phyloP scores from a whole-genome alignment of 2,113 vertebrate species.

The Cyrtonyx montezumae region DNA sequence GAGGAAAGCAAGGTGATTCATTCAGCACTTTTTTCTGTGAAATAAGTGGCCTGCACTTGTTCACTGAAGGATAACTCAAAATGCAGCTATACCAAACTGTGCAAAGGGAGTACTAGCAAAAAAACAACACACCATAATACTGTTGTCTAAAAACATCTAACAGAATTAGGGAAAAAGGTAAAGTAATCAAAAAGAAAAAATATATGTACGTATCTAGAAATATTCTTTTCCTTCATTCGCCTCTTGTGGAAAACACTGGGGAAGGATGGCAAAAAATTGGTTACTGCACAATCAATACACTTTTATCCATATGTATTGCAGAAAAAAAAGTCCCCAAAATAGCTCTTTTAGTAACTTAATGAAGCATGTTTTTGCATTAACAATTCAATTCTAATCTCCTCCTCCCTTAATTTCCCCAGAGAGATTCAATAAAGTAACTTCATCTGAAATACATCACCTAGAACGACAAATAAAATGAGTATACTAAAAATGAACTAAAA shows the following conservation, averaged over 20 bases:
- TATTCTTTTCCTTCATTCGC: neutral
- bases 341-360: neutral
- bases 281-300: neutral
- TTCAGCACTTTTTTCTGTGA: neutral
- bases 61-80: constrained; percentile 11
- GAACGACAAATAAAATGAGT: neutral
- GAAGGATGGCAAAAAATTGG: neutral
- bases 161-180: neutral
- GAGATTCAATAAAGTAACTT: neutral
- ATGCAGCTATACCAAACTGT: neutral
- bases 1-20: neutral
- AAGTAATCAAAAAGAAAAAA: neutral
- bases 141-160: neutral
- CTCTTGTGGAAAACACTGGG: neutral
- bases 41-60: neutral
- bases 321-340: neutral
- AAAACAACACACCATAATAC: neutral
- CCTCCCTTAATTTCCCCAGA: neutral
- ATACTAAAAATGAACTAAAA: constrained; percentile 4
- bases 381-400: neutral
- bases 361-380: neutral
- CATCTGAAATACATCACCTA: neutral
- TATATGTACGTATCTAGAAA: neutral
- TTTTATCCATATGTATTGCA: neutral
- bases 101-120: neutral